phyloP scores from a whole-genome alignment of 1,140 invertebrate genomes.

The Heterodera schachtii region DNA sequence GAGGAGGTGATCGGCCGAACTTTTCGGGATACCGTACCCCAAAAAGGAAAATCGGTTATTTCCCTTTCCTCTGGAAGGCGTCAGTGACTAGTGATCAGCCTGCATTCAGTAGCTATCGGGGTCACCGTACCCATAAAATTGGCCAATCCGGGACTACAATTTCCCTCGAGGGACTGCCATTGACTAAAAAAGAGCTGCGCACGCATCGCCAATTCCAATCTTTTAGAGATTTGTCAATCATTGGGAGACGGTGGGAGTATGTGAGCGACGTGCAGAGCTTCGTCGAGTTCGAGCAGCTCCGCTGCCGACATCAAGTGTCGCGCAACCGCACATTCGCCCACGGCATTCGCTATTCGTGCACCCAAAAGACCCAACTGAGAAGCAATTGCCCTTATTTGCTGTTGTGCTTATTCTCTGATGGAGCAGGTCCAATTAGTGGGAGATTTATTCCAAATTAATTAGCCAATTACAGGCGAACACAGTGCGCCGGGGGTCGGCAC shows the following conservation, averaged over 20 bases:
- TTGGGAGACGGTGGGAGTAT: slow-evolving; percentile 8
- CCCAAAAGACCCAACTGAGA: slow-evolving; percentile 12
- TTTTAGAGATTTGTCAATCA: background rate
- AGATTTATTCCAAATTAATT: background rate
- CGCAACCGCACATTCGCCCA: slow-evolving; percentile 21
- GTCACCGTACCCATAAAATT: too few relatives aligned
- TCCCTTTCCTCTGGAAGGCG: too few relatives aligned
- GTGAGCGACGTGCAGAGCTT: slow-evolving; percentile 12
- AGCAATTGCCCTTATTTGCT: background rate
- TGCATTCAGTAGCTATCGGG: too few relatives aligned
- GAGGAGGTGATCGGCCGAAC: background rate
- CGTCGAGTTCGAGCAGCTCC: slow-evolving; percentile 14
- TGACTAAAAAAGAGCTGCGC: too few relatives aligned
- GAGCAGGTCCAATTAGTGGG: background rate
- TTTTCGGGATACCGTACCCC: too few relatives aligned
- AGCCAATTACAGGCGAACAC: background rate
- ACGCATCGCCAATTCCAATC: background rate
- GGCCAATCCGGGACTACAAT: too few relatives aligned
- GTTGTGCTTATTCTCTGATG: slow-evolving; percentile 9
- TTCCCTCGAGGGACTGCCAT: too few relatives aligned
- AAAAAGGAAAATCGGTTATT: too few relatives aligned
- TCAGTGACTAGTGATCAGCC: too few relatives aligned
- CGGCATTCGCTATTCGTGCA: slow-evolving; percentile 27
- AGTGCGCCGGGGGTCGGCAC: slow-evolving; percentile 1
- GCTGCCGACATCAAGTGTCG: slow-evolving; percentile 12